Base-by-base conservation (phyloP, 2,888 invertebrate species). In the Lagria hirta region DNA sequence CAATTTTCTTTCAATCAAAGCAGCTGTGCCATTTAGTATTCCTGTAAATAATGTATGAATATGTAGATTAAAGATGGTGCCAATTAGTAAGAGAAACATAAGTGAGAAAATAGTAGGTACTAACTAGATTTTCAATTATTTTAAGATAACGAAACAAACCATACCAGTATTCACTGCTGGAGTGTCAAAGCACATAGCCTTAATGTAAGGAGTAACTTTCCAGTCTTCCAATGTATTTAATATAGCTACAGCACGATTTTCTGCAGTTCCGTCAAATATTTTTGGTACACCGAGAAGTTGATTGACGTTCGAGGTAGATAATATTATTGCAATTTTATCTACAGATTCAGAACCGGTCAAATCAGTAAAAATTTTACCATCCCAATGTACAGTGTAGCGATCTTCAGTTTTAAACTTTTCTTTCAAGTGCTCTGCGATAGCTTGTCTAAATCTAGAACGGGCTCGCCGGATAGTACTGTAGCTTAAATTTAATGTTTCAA, bases 1-100 rank as follows among this genome's bases (percentile, higher is more conserved):
- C 40, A 46, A 28, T 11, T 33, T 43, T 38, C 46, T 34, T 24
- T 50, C 41, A 7, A 48, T 15, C 11, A 47, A 20, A 24, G 35
- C 23, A 21, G 43, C 46, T 13, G 43, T 32, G 14, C 41, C 30
- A 15, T 15, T 27, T 5, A 6, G 10, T 6, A 8, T 24, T 8
- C 24, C 24, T 24, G 8, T 5, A 18, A 18, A 18, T 18, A 18
- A 6, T 5, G 6, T 18, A 5, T 18, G 6, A 18, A 18, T 5
- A 5, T 18, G 18, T 4, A 18, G 5, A 18, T 18, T 18, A 18
- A 18, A 18, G 6, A 18, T 18, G n/a, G n/a, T n/a, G n/a, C n/a
- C 6, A 18, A 18, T 18, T 18, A 5, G 18, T 18, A 6, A 5
- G 18, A 18, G 4, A 18, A 18, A 4, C 4, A 18, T 6, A 4